These are phyloP conservation scores for Axinella damicornis DNA, from an alignment of 37 sponge, comb jelly and placozoan genomes.

Conservation along the genomic window DNA sequence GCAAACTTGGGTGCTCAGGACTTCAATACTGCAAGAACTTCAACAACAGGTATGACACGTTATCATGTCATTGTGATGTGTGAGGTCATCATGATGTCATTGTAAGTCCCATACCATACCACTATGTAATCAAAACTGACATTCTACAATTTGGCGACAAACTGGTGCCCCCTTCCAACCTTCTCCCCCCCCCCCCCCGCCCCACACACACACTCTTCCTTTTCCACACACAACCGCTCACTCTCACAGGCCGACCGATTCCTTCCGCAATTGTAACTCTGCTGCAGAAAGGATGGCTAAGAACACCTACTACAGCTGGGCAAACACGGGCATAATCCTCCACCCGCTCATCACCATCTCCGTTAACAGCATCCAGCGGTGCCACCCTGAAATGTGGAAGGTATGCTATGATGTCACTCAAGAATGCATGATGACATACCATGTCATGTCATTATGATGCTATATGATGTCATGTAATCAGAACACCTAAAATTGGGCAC, in stretches of 20 bases:
- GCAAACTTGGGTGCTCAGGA: slow-evolving; percentile 63
- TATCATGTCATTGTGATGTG: not conserved
- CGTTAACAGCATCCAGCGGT: not conserved
- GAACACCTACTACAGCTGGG: slow-evolving; percentile 43
- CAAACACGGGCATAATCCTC: not conserved
- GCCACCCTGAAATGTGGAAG: slow-evolving; percentile 62
- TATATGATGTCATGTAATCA: too few relatives aligned
- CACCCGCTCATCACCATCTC: slow-evolving; percentile 46
- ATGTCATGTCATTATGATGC: too few relatives aligned
- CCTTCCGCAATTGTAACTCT: slow-evolving; percentile 49
- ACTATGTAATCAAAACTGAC: too few relatives aligned
- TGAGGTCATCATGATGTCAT: not conserved
- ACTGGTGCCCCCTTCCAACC: too few relatives aligned
- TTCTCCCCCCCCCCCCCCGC: not conserved
- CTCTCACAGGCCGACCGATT: slow-evolving; percentile 30
- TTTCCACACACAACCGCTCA: not conserved
- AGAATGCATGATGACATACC: too few relatives aligned
- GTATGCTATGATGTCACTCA: not conserved
- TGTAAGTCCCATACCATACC: too few relatives aligned
- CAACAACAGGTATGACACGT: slow-evolving; percentile 42
- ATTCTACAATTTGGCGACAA: too few relatives aligned
- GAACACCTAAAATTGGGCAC: too few relatives aligned
- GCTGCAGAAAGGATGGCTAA: slow-evolving; percentile 45
- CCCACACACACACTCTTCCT: not conserved
- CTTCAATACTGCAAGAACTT: slow-evolving; percentile 54